Percentiles rank a stretch among this genome's conserved stretches.
Conservation (phyloP, 2,113 vertebrate genomes). For the Paradisaea rubra region DNA sequence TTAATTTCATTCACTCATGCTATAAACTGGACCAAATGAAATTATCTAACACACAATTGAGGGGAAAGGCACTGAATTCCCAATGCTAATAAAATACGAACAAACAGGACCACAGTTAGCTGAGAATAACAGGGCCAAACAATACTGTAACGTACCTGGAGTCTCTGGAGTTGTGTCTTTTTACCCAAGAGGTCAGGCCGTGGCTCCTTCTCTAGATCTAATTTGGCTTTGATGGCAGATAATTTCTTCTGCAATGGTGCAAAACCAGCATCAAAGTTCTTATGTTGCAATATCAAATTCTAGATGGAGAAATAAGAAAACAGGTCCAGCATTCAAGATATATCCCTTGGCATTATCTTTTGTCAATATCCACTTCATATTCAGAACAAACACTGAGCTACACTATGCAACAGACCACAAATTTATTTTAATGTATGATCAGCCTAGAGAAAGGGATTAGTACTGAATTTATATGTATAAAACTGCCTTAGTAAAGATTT, state of each 20-base stretch:
- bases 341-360: background rate
- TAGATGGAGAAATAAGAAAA: slow-evolving; percentile 43
- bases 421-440: background rate
- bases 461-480: background rate
- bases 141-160: slow-evolving; percentile 73
- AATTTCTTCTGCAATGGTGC: slow-evolving; percentile 71
- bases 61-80: background rate
- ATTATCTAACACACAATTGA: background rate
- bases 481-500: background rate
- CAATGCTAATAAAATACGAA: background rate
- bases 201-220: slow-evolving; percentile 64
- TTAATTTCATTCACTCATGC: background rate
- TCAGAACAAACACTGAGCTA: background rate
- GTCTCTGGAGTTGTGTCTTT: slow-evolving; percentile 79
- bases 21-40: background rate
- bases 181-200: slow-evolving; percentile 82
- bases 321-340: background rate
- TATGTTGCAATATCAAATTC: slow-evolving; percentile 77
- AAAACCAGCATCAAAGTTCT: slow-evolving; percentile 77
- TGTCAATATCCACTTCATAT: background rate
- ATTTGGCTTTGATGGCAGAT: slow-evolving; percentile 59
- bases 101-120: background rate
- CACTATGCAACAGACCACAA: background rate
- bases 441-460: background rate
- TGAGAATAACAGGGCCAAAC: background rate